Evolutionary conservation across 2,797 vertebrate genomes (phyloP).

Genomic region (Manis pentadactyla): DNA sequence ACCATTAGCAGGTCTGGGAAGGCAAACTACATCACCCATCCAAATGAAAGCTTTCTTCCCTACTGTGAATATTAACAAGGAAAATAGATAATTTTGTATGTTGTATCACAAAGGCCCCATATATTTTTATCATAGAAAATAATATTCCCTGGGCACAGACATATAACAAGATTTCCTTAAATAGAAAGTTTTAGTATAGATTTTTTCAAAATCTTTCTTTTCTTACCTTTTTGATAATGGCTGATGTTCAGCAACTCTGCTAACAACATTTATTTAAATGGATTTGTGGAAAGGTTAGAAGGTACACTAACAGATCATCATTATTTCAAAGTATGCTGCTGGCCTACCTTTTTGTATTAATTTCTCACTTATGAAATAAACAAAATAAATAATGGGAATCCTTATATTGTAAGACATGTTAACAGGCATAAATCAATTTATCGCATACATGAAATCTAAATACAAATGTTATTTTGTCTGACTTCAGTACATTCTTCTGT

Average conservation of each 20-base stretch:
- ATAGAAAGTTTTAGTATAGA: background rate
- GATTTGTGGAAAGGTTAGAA: slow-evolving; percentile 9
- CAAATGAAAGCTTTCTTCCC: background rate
- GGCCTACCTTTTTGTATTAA: background rate
- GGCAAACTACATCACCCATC: background rate
- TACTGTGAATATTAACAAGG: background rate
- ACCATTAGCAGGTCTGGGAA: background rate
- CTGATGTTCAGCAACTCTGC: slow-evolving; percentile 28
- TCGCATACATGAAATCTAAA: background rate
- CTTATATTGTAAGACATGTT: background rate
- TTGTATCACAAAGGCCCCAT: background rate
- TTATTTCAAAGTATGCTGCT: background rate
- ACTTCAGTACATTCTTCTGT: background rate
- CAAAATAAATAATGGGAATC: background rate
- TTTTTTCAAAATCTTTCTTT: slow-evolving; percentile 23
- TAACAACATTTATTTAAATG: slow-evolving; percentile 38
- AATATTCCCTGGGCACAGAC: background rate
- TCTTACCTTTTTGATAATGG: slow-evolving; percentile 34
- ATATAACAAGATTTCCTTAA: slow-evolving; percentile 37
- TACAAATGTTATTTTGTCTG: background rate
- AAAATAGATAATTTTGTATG: slow-evolving; percentile 15
- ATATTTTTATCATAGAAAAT: slow-evolving; percentile 3
- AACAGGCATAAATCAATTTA: background rate
- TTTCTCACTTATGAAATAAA: slow-evolving; percentile 18
- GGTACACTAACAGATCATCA: background rate